Evolutionary conservation across 2,888 invertebrate species (phyloP), one percentile per base, ranked within the genome.

Genomic region (Eristalinus aeneus): DNA sequence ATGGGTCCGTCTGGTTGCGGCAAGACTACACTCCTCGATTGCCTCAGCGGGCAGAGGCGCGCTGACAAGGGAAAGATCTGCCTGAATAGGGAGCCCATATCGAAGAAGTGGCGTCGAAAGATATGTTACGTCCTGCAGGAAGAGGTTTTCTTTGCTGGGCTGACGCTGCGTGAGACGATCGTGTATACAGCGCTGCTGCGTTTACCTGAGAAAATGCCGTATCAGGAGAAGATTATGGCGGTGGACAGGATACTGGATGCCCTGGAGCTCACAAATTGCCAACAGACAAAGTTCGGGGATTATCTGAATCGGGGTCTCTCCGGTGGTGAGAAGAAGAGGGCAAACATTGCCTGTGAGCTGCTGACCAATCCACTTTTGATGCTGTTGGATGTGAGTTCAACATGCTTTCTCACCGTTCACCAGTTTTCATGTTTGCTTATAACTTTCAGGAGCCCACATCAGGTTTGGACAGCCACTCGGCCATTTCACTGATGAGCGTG

Each of bases 41-140:
- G 95, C 82, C 93, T 97, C 76, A 95, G 96, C 87, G 97, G 97
- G 0, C 94, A 96, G 85, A 92, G 95, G 67, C 94, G 94, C 85
- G 92, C 95, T 73, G 94, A 95, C 89, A 93, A 94, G 72, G 97
- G 97, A 72, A 94, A 94, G 88, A 94, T 96, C 88, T 94, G 94
- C 89, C 92, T 96, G 75, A 95, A 95, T 91, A 94, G 95, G 22
- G 94, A 94, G 89, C 92, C 94, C 31, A 92, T 96, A 87, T 95
- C 94, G 88, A 96, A 96, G 90, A 92, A 95, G 88, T 95, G 95
- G 94, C 95, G 96, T 89, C 93, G 96, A 88, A 95, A 95, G 90
- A 96, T 97, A 89, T 96, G 96, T 90, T 97, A 97, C 92, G 97
- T 97, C 61, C 94, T 96, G 83, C 97, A 97, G 91, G 96, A 96